A percentile compares a stretch with the other conserved stretches of the same genome.
Conservation (phyloP, 2,888 invertebrate species). For the Augiades crinisus region DNA sequence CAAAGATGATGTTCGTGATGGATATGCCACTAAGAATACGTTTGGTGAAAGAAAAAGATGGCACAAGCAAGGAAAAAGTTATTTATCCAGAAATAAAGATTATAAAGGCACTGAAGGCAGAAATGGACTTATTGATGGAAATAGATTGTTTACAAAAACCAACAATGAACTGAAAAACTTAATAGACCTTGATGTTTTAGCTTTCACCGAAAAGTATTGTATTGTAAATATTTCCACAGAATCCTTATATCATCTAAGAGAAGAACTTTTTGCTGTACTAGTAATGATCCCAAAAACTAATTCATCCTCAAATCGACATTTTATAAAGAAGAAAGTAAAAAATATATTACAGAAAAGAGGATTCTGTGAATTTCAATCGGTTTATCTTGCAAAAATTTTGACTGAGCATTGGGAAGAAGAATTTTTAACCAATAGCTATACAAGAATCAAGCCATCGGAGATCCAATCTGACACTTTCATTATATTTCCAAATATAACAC, state of each 20-base stretch:
- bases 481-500: slow-evolving; percentile 38
- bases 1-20: not conserved
- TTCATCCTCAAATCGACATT: slow-evolving; percentile 33
- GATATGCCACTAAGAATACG: not conserved
- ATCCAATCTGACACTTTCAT: slow-evolving; percentile 39
- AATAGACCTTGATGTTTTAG: slow-evolving; percentile 19
- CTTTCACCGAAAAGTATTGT: slow-evolving; percentile 19
- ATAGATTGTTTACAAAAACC: not conserved
- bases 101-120: not conserved
- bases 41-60: not conserved
- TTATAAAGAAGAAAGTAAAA: slow-evolving; percentile 41
- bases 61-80: not conserved
- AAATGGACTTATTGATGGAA: not conserved
- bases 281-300: slow-evolving; percentile 42
- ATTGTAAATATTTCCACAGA: slow-evolving; percentile 15
- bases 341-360: slow-evolving; percentile 39
- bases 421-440: slow-evolving; percentile 21
- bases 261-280: slow-evolving; percentile 45
- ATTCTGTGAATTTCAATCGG: slow-evolving; percentile 40
- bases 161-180: slow-evolving; percentile 7
- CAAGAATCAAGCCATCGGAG: slow-evolving; percentile 19
- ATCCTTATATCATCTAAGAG: slow-evolving; percentile 37
- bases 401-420: slow-evolving; percentile 35
- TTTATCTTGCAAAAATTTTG: slow-evolving; percentile 39
- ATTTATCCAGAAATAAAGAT: not conserved